Evolutionary conservation across 2,888 invertebrate genomes (phyloP), one percentile per base, ranked within the genome.

Genomic region (Urechis unicinctus): DNA sequence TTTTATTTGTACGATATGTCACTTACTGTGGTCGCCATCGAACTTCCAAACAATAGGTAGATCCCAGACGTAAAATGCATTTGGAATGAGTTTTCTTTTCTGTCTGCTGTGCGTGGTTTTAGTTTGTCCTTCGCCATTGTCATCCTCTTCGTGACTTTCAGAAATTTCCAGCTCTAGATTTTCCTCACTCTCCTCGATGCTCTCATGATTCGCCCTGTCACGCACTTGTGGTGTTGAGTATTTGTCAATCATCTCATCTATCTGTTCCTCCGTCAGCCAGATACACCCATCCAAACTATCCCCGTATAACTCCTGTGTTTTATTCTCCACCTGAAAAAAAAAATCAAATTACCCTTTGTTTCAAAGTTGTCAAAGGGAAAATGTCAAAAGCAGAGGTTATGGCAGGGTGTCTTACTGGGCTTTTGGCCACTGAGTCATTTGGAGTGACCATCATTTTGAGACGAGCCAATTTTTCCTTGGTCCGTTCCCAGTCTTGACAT

Each of bases 1-100:
- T n/a, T n/a, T 36, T 17, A 36, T 36, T 36, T 36, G 36, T 17
- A 36, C 36, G 36, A 17, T 45, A 17, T 45, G 45, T 21, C 36
- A 36, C 50, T 41, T 17, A 36, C 50, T 41, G 41, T 50, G 50
- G 22, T 50, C 36, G 22, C 50, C 50, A 41, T 50, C 50, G 22
- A 50, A 50, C 41, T 50, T 50, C 50, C 50, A 50, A 13, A 29
- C 26, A 13, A 50, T 41, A 2, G 50, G 41, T 24, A 41, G 36
- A 36, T 36, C 36, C 36, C 36, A n/a, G n/a, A n/a, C n/a, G n/a
- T n/a, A n/a, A n/a, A n/a, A n/a, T n/a, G n/a, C n/a, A n/a, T n/a
- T n/a, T n/a, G n/a, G n/a, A n/a, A 9, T 36, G 36, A 36, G 17
- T 9, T 36, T 17, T 36, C 17, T 36, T 9, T 13, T 9, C 36